Evolutionary conservation across 1,140 invertebrate genomes (phyloP).

Genomic region (Thalassaphorura encarpata): DNA sequence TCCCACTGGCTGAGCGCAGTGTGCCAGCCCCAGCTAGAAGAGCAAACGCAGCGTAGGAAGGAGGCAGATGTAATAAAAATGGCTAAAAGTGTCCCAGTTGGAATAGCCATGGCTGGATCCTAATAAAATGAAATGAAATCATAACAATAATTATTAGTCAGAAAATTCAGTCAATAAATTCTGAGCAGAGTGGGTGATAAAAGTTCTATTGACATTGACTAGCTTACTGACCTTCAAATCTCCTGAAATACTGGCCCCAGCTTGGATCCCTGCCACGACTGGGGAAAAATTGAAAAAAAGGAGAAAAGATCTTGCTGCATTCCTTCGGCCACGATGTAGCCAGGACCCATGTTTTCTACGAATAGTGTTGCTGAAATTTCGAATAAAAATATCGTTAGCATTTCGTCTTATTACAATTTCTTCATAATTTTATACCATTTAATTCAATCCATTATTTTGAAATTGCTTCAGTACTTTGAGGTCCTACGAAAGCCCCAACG

Average conservation of each 20-base stretch:
- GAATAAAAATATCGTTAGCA: no score
- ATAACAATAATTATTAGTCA: no score
- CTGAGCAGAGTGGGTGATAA: no score
- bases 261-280: constrained; percentile 90
- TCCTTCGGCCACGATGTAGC: constrained; percentile 63
- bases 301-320: constrained; percentile 71
- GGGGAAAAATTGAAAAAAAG: constrained; percentile 95
- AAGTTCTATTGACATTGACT: no score
- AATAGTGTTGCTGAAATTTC: constrained; percentile 61
- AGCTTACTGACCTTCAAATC: no score
- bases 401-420: no score
- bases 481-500: constrained; percentile 76
- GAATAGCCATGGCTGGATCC: constrained; percentile 79
- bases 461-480: constrained; percentile 43
- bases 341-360: constrained; percentile 58
- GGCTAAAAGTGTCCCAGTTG: constrained; percentile 73
- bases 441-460: constrained; percentile 78
- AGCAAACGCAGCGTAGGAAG: constrained; percentile 70
- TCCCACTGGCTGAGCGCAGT: constrained; percentile 69
- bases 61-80: constrained; percentile 68
- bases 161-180: no score
- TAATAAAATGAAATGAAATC: no score
- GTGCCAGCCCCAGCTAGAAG: constrained; percentile 71
- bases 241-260: constrained; percentile 90
- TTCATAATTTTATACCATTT: constrained; percentile 63